Percentiles rank a stretch among this genome's conserved stretches.
phyloP scores from a whole-genome alignment of 2,797 vertebrate genomes.

The Limnodromus scolopaceus region DNA sequence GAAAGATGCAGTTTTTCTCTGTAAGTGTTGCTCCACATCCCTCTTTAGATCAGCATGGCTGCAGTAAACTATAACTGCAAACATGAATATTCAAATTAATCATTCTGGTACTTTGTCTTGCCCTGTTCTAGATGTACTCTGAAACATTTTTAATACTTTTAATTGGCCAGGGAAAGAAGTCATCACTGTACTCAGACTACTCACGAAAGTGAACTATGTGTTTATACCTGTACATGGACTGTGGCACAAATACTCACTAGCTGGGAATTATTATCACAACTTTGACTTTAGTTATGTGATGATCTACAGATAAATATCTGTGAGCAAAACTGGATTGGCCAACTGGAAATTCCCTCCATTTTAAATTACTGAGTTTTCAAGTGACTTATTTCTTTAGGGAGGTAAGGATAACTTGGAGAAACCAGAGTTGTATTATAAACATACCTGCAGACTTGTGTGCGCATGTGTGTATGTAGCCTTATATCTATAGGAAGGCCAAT shows the following conservation, averaged over 20 bases:
- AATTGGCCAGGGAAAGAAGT: neutral
- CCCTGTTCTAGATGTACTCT: neutral
- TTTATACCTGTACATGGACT: neutral
- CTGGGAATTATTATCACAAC: neutral
- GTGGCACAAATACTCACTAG: neutral
- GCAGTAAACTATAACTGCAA: neutral
- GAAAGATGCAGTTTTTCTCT: neutral
- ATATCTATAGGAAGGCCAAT: neutral
- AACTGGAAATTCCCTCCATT: neutral
- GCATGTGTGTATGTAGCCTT: neutral
- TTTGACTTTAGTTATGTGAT: neutral
- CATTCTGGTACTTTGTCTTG: neutral
- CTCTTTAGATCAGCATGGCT: neutral
- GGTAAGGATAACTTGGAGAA: neutral
- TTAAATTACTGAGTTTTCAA: neutral
- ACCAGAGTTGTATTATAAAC: neutral
- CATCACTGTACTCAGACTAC: neutral
- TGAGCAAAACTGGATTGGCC: neutral
- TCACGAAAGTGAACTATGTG: neutral
- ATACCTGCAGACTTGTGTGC: neutral
- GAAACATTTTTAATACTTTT: neutral
- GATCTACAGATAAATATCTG: neutral
- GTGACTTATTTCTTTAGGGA: neutral
- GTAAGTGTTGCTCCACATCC: neutral
- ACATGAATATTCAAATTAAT: neutral